Evolutionary conservation across 2,113 vertebrate genomes (phyloP), one percentile per base, ranked within the genome.

Genomic region (Puffinus mauretanicus): DNA sequence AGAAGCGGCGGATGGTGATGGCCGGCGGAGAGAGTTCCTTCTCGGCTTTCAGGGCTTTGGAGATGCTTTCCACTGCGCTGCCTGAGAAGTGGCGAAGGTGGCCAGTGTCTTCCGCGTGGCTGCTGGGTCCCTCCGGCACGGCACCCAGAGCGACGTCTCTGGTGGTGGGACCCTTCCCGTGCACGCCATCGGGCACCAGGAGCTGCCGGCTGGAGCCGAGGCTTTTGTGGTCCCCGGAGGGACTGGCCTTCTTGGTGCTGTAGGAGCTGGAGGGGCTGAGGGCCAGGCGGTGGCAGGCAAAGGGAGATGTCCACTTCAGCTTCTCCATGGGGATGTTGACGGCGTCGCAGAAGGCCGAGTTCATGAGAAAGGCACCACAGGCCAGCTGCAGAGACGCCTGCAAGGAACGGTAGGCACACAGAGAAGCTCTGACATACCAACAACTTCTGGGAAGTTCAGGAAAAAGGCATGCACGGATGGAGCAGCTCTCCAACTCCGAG

Each of bases 241-340:
- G 25, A 2, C 6, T 65, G 38, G 52, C 3, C 7, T 95, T 98
- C 46, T 96, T 97, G 95, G 96, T 40, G 95, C 91, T 84, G 62
- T 83, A 97, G 69, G 97, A 96, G 65, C 86, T 19, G 13, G 98
- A 98, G 95, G 98, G 96, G 17, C 98, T 97, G 78, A 98, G 96
- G 54, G 98, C 98, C 86, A 96, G 91, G 72, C 99, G 99, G 97
- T 99, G 99, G 96, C 98, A 98, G 94, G 95, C 55, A 17, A 99
- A 99, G 6, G 99, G 99, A 0, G 99, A 99, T 0, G 99, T 99
- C 99, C 99, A 99, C 97, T 99, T 99, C 29, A 99, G 98, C 95
- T 99, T 99, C 96, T 99, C 99, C 98, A 99, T 98, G 90, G 99
- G 99, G 90, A 99, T 98, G 20, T 84, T 98, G 60, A 98, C 94